Conservation (phyloP, 2,113 vertebrate genomes). For the Leptodactylus fuscus region DNA sequence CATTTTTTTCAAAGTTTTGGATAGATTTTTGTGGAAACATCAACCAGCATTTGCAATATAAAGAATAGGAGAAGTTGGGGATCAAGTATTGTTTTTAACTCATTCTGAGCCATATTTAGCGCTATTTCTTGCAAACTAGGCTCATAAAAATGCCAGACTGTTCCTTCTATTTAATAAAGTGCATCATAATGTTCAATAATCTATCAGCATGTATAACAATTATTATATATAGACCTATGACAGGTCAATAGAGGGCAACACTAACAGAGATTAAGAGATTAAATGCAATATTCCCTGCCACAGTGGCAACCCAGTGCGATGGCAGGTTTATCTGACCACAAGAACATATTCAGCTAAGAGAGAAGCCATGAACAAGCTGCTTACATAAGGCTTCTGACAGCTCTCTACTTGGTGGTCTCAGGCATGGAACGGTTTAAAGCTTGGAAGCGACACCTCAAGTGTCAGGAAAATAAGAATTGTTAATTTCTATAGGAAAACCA, state of each 20-base stretch:
- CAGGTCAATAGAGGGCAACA: not conserved
- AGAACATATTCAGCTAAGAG: slow-evolving; percentile 35
- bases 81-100: too few relatives aligned
- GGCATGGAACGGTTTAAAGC: slow-evolving; percentile 68
- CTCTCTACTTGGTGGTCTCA: slow-evolving; percentile 68
- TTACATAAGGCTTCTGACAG: slow-evolving; percentile 55
- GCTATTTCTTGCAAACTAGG: too few relatives aligned
- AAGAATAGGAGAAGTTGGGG: too few relatives aligned
- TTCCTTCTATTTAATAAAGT: not conserved
- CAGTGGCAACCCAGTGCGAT: not conserved
- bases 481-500: slow-evolving; percentile 66
- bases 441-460: slow-evolving; percentile 68
- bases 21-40: too few relatives aligned
- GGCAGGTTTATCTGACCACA: slow-evolving; percentile 32
- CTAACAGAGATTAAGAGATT: slow-evolving; percentile 3
- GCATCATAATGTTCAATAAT: not conserved
- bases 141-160: too few relatives aligned
- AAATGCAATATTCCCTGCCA: not conserved
- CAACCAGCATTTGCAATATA: too few relatives aligned
- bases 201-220: not conserved
- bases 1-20: too few relatives aligned
- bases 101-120: too few relatives aligned
- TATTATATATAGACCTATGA: not conserved
- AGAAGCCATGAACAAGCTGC: slow-evolving; percentile 41
- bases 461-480: slow-evolving; percentile 69